phyloP scores from a whole-genome alignment of 1,140 invertebrate species.

The Drosophila simulans region DNA sequence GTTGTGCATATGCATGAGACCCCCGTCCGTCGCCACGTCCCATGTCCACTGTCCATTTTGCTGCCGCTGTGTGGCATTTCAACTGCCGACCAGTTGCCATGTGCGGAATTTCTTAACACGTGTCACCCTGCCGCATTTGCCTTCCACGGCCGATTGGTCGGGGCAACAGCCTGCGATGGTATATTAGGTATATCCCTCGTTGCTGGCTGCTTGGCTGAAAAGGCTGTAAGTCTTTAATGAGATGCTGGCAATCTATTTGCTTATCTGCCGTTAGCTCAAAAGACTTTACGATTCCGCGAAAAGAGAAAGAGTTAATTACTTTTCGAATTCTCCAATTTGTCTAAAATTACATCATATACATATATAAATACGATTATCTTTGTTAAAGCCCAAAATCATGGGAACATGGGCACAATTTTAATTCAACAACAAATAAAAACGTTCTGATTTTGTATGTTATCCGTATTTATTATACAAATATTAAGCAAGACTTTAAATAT shows the following conservation, averaged over 20 bases:
- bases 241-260: slow-evolving; percentile 10
- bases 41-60: slow-evolving; percentile 2
- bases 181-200: slow-evolving; percentile 19
- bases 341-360: no score
- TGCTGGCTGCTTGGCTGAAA: not conserved
- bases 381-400: no score
- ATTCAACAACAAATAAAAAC: no score
- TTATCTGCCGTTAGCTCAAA: not conserved
- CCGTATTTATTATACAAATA: no score
- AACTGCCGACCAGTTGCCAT: slow-evolving; percentile 60
- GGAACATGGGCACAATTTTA: no score
- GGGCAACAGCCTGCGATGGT: slow-evolving; percentile 12
- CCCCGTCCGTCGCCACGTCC: not conserved
- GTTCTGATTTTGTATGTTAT: no score
- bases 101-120: slow-evolving; percentile 77
- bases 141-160: slow-evolving; percentile 17
- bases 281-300: not conserved
- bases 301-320: slow-evolving; percentile 10
- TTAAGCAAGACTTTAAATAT: not conserved
- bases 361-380: no score
- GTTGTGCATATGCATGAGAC: slow-evolving; percentile 71
- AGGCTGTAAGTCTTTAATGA: slow-evolving; percentile 13
- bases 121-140: slow-evolving; percentile 68
- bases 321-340: not conserved
- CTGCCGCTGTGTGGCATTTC: slow-evolving; percentile 75